These are phyloP conservation scores for Matsumyia berberina DNA, from an alignment of 2,888 invertebrate species.

Conservation along the genomic window DNA sequence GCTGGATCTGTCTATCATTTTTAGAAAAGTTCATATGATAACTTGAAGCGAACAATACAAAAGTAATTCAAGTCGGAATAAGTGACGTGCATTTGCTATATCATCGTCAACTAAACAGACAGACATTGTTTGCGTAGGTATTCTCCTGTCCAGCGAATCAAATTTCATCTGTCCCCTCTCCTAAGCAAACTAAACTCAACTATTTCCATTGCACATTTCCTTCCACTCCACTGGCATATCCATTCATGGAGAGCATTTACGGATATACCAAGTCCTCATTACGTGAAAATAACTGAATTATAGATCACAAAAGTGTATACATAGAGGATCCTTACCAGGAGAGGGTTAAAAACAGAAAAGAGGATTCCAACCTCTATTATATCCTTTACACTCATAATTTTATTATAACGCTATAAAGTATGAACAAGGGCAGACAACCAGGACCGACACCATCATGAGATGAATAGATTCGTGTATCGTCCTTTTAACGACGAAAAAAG, in stretches of 20 bases:
- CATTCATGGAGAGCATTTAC: background rate
- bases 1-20: too few species aligned
- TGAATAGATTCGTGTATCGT: constrained; percentile 8
- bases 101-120: too few species aligned
- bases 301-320: constrained; percentile 21
- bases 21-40: too few species aligned
- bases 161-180: background rate
- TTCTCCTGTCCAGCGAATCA: too few species aligned
- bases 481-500: constrained; percentile 1
- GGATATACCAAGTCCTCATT: constrained; percentile 22
- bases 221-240: constrained; percentile 8
- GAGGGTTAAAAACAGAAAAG: background rate
- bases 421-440: constrained; percentile 1
- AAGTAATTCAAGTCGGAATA: too few species aligned
- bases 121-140: too few species aligned
- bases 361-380: constrained; percentile 18
- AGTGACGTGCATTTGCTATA: too few species aligned
- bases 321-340: background rate
- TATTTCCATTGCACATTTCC: background rate
- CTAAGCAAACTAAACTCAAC: background rate
- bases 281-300: constrained; percentile 44
- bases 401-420: constrained; percentile 30
- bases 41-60: too few species aligned
- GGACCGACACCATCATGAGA: constrained; percentile 22
- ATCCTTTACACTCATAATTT: constrained; percentile 50